Evolutionary conservation across 2,113 vertebrate species (phyloP).

Genomic region (Todiramphus saurophagus): DNA sequence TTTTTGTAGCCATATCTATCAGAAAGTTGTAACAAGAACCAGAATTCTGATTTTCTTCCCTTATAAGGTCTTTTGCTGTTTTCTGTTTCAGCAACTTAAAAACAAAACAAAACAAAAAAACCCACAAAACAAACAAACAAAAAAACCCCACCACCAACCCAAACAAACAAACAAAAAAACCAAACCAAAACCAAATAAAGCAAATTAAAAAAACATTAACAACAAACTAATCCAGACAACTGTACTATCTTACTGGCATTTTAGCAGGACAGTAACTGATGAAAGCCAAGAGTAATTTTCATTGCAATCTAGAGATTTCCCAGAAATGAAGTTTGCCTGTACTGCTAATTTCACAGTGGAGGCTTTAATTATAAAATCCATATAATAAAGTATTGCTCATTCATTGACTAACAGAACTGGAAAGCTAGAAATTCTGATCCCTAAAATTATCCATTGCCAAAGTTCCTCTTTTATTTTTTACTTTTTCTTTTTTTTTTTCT

Average conservation of each 20-base stretch:
- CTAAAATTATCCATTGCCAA: not conserved
- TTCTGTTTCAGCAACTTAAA: not conserved
- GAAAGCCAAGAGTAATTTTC: not conserved
- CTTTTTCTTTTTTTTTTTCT: not conserved
- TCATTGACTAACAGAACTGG: not conserved
- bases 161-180: not conserved
- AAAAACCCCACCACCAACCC: too few relatives aligned
- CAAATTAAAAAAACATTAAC: too few relatives aligned
- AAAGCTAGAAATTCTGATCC: not conserved
- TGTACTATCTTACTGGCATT: not conserved
- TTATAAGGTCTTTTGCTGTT: not conserved
- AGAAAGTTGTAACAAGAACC: not conserved
- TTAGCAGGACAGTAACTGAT: not conserved
- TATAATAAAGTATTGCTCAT: not conserved
- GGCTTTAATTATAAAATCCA: not conserved
- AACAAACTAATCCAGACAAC: not conserved
- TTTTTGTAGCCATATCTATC: not conserved
- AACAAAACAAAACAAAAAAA: not conserved
- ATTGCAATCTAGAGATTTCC: not conserved
- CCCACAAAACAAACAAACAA: too few relatives aligned
- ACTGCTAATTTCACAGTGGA: not conserved
- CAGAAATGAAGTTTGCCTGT: not conserved
- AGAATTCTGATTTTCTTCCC: not conserved
- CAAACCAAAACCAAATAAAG: not conserved
- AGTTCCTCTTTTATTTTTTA: not conserved